These are phyloP conservation scores for Drosophila kanapiae DNA, from an alignment of 1,140 invertebrate species.

Conservation along the genomic window DNA sequence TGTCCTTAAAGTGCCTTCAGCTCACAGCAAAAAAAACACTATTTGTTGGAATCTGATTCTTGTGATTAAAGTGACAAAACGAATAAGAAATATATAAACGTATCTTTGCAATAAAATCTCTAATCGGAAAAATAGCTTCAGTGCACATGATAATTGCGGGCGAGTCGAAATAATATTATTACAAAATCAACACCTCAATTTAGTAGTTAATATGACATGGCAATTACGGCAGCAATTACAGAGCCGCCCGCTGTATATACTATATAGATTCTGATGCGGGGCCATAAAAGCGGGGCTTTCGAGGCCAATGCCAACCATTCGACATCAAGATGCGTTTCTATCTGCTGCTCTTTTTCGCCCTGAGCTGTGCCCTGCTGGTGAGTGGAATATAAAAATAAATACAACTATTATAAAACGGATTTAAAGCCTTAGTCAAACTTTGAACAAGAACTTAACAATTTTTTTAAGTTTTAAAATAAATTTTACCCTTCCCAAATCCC, in stretches of 20 bases:
- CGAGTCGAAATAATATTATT: constrained; percentile 39
- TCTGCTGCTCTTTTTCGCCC: constrained; percentile 49
- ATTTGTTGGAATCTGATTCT: constrained; percentile 33
- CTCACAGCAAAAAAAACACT: constrained; percentile 32
- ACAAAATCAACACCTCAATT: constrained; percentile 61
- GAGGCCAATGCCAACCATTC: constrained; percentile 60
- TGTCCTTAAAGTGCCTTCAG: constrained; percentile 33
- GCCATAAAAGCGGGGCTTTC: constrained; percentile 61
- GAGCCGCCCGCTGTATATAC: no score
- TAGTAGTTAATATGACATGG: constrained; percentile 54
- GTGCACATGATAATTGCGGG: constrained; percentile 66
- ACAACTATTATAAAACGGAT: no score
- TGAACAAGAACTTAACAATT: neutral
- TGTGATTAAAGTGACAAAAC: neutral
- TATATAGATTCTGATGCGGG: neutral
- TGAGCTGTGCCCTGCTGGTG: constrained; percentile 59
- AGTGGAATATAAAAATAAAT: neutral
- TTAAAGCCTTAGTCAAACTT: no score
- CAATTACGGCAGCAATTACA: constrained; percentile 55
- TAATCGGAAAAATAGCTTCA: constrained; percentile 15
- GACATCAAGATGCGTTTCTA: constrained; percentile 61
- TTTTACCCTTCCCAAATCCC: no score
- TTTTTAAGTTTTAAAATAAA: neutral
- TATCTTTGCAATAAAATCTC: neutral
- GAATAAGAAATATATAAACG: constrained; percentile 6